Evolutionary conservation across 2,113 vertebrate species (phyloP), one percentile per base, ranked within the genome.

Genomic region (Mungos mungo): DNA sequence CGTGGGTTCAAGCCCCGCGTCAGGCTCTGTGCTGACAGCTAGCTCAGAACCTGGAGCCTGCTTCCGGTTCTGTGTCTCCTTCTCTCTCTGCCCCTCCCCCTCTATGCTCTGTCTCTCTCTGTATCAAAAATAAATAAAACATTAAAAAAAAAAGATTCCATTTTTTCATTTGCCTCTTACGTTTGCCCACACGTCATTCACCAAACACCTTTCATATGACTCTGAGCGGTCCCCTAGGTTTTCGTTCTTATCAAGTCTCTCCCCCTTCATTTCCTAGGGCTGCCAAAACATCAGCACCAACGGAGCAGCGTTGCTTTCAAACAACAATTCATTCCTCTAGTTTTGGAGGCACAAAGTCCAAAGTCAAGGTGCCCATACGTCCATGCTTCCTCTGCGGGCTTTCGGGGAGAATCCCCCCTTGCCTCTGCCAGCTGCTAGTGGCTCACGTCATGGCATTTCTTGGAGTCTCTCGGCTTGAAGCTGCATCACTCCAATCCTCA

Each of bases 401-500:
- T 33, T 4, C 1, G 29, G 47, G 41, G 31, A 91, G 54, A 18
- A 3, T 4, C 29, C 29, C 54, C 3, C 21, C 16, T 29, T 14
- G 63, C 5, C 74, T 47, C 47, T 57, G 35, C 41, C 50, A 11
- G 72, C 63, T 86, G 77, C 79, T 3, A 7, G 47, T 1, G 54
- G 45, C n/a, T 50, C 14, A 14, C 1, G 0, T 50, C 14, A 14
- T 2, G 0, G 35, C 0, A 1, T 12, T 27, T 29, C 35, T 9
- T 13, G 19, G 60, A 5, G 6, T 38, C 29, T 38, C 66, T 27
- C 7, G 41, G n/a, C 71, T 77, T 50, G 7, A 1, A 66, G 47
- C 8, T 14, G 29, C 11, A 4, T 31, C 38, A 2, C 13, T n/a
- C 52, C 4, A 19, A 2, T 33, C 38, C 35, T 16, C 25, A 19